These are phyloP conservation scores for Nezara viridula DNA, from an alignment of 2,888 invertebrate genomes.

Conservation along the genomic window DNA sequence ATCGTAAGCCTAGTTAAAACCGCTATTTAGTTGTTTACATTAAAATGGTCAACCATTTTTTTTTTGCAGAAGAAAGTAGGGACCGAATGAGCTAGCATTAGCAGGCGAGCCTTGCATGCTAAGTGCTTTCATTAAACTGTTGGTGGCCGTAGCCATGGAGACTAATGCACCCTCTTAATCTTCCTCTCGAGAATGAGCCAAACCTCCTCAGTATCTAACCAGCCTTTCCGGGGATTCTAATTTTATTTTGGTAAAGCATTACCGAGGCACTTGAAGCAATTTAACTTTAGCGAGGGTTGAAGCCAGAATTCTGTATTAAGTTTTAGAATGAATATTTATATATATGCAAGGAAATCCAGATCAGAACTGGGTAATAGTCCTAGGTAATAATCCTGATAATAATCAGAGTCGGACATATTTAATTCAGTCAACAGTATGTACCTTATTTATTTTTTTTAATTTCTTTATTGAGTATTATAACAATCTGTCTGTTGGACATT, in stretches of 20 bases:
- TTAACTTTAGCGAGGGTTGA: background rate
- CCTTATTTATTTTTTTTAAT: too few relatives aligned
- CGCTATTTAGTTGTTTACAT: background rate
- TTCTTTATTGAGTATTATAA: too few relatives aligned
- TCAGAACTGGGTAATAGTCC: too few relatives aligned
- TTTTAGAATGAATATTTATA: background rate
- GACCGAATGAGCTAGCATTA: background rate
- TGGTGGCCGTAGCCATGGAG: background rate
- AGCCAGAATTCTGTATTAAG: background rate
- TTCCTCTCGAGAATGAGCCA: background rate
- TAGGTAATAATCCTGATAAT: too few relatives aligned
- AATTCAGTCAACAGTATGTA: too few relatives aligned
- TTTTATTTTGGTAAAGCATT: background rate
- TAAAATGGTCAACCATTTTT: background rate
- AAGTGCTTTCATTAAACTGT: slow-evolving; percentile 36
- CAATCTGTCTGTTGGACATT: too few relatives aligned
- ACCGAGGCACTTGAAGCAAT: background rate
- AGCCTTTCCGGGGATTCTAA: background rate
- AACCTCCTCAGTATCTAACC: background rate
- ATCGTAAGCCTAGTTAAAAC: background rate
- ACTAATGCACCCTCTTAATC: slow-evolving; percentile 30
- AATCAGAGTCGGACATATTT: too few relatives aligned
- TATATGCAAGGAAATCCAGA: too few relatives aligned
- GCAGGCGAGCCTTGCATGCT: background rate
- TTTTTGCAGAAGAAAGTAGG: background rate